These are phyloP conservation scores for Hydropsyche tenuis DNA, from an alignment of 1,140 invertebrate species.

Conservation along the genomic window DNA sequence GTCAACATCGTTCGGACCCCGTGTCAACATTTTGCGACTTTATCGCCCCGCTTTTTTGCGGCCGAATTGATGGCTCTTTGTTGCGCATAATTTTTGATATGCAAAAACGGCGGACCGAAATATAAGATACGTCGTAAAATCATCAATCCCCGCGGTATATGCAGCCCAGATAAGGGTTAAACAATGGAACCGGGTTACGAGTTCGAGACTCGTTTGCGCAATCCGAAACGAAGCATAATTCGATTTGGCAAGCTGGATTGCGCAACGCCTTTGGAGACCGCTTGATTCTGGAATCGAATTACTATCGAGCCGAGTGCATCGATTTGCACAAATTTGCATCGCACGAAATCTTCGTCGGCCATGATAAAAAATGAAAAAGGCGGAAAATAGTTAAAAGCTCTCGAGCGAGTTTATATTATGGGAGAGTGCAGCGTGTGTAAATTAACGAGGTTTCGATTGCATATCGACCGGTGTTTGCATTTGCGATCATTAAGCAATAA, in stretches of 20 bases:
- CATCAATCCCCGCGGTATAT: slow-evolving; percentile 5
- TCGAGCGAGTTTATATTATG: too few relatives aligned
- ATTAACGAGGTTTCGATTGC: too few relatives aligned
- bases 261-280: slow-evolving; percentile 3
- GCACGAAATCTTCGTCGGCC: too few relatives aligned
- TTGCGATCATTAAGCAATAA: too few relatives aligned
- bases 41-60: neutral
- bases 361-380: too few relatives aligned
- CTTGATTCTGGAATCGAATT: neutral
- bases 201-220: slow-evolving; percentile 9
- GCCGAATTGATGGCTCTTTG: slow-evolving; percentile 31
- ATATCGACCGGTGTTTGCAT: too few relatives aligned
- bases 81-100: slow-evolving; percentile 25
- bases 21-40: slow-evolving; percentile 19
- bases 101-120: neutral
- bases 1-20: slow-evolving; percentile 9
- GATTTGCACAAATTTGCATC: slow-evolving; percentile 7
- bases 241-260: neutral
- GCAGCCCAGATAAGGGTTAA: neutral
- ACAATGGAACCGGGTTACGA: too few relatives aligned
- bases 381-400: too few relatives aligned
- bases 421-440: too few relatives aligned
- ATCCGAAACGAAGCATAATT: neutral
- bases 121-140: neutral
- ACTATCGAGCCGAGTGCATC: slow-evolving; percentile 1